Base-by-base conservation (phyloP, 2,888 invertebrate species). In the Epinotia bilunana region DNA sequence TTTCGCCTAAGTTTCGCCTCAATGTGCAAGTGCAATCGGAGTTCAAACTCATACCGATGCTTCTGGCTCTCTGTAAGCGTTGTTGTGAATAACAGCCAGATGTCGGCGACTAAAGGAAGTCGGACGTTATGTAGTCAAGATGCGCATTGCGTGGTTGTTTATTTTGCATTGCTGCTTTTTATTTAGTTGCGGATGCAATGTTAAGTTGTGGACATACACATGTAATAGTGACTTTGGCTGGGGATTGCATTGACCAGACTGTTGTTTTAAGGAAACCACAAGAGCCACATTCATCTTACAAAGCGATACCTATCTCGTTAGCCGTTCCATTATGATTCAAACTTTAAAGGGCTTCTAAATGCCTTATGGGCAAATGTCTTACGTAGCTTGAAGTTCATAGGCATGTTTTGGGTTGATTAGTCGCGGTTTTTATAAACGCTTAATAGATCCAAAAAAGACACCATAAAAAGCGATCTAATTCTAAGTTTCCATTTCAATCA, bases 161-260 rank as follows among this genome's bases (percentile, higher is more conserved):
- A 43, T 28, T 69, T 69, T 58, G 58, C 18, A n/a, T 23, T 46
- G 43, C 23, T 16, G 20, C 16, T 46, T 58, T 69, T 23, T n/a
- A 69, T 69, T 60, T 46, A 39, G 60, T n/a, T 69, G 69, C 69
- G 60, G 46, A 69, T 46, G 69, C 46, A 46, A 69, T 60, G 16
- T 53, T 7, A 49, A 49, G 5, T 49, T 49, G 16, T 16, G 16
- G 18, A 65, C 6, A 20, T 7, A 68, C 20, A 58, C 11, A 18
- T 33, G 39, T 23, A 43, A 33, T 39, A 33, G 18, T 18, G 33
- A 33, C 33, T 6, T 7, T 28, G 23, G 23, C 23, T 28, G 23
- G 23, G 23, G 23, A 28, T 28, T 2, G 23, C 39, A 39, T 39
- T 39, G 39, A 9, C 39, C 9, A 39, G 39, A 39, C 39, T 39